phyloP scores from a whole-genome alignment of 2,113 vertebrate species.

The Sapayoa aenigma region DNA sequence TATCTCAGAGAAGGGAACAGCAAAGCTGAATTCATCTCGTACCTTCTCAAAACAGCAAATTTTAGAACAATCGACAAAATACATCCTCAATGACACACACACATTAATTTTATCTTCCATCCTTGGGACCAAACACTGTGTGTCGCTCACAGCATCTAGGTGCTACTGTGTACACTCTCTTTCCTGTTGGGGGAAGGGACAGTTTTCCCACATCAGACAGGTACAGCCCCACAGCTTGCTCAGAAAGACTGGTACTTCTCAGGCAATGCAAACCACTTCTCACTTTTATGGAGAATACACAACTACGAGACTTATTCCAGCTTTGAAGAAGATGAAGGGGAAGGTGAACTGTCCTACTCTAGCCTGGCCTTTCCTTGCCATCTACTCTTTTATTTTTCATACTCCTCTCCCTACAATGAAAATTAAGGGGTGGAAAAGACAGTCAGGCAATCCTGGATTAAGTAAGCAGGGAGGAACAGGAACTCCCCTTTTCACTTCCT shows the following conservation, averaged over 20 bases:
- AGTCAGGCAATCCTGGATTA: conserved; percentile 39
- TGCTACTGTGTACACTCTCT: neutral
- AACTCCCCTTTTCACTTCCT: conserved; percentile 71
- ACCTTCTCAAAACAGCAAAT: neutral
- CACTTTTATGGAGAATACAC: conserved; percentile 65
- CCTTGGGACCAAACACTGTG: neutral
- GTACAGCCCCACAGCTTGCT: conserved; percentile 53
- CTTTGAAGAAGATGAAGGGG: conserved; percentile 22
- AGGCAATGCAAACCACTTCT: conserved; percentile 74
- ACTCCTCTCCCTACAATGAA: conserved; percentile 53
- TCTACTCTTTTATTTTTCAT: conserved; percentile 57
- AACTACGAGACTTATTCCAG: conserved; percentile 73
- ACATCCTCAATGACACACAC: neutral
- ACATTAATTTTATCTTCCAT: neutral
- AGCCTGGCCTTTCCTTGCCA: conserved; percentile 62
- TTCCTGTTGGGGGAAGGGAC: neutral
- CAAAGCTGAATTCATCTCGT: neutral
- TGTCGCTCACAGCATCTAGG: neutral
- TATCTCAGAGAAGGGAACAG: neutral
- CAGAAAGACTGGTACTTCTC: conserved; percentile 67
- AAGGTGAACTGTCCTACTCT: neutral
- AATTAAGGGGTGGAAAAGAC: conserved; percentile 41
- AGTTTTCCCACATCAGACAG: neutral
- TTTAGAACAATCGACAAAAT: neutral
- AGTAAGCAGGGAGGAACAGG: conserved; percentile 17